phyloP scores from a whole-genome alignment of 1,140 invertebrate species.

The Drosophila leontia region DNA sequence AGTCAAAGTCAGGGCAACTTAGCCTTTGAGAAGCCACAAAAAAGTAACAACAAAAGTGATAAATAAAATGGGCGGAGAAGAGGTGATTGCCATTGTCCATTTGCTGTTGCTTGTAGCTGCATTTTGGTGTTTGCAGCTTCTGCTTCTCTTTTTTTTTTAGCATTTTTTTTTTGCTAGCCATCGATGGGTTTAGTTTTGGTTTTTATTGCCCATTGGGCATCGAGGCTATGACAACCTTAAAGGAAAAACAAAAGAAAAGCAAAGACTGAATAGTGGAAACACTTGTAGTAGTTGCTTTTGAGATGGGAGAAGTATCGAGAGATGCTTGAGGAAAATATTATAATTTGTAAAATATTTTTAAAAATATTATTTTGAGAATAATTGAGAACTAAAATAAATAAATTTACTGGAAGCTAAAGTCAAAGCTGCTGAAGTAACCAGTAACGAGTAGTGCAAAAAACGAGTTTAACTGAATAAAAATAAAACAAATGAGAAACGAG shows the following conservation, averaged over 20 bases:
- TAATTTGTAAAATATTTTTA: neutral
- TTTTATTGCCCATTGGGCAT: constrained; percentile 6
- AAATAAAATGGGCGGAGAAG: constrained; percentile 55
- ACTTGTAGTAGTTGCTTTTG: neutral
- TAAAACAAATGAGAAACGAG: neutral
- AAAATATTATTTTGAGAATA: neutral
- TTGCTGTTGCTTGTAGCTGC: constrained; percentile 8
- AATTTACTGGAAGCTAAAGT: neutral
- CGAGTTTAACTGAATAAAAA: neutral
- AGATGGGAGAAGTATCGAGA: neutral
- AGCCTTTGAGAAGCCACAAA: constrained; percentile 1
- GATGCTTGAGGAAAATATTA: neutral
- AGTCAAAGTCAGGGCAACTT: constrained; percentile 6
- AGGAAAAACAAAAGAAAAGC: neutral
- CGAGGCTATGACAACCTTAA: neutral
- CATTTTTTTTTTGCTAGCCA: neutral
- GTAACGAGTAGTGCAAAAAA: neutral
- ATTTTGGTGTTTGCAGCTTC: constrained; percentile 11
- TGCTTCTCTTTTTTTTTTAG: neutral
- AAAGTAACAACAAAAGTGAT: constrained; percentile 50
- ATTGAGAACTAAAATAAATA: neutral
- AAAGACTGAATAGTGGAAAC: neutral
- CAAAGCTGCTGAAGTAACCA: neutral
- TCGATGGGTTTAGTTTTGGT: constrained; percentile 5
- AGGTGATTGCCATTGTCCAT: constrained; percentile 31